Base-by-base conservation (phyloP, 2,113 vertebrate genomes). In the Regulus satrapa region DNA sequence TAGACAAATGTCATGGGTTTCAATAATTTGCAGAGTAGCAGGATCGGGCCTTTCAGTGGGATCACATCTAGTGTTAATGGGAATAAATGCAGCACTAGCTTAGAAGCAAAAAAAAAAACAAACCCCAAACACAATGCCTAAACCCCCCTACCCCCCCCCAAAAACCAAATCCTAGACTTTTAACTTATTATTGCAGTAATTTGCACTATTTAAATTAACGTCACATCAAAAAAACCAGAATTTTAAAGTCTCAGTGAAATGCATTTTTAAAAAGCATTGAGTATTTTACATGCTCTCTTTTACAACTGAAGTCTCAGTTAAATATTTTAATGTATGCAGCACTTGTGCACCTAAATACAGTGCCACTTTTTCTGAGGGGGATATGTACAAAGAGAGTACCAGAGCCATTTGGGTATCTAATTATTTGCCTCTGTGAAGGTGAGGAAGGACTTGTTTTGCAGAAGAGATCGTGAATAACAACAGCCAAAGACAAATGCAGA, bases 1-100 rank as follows among this genome's bases (percentile, higher is more conserved):
- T 19, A 94, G 93, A 80, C 89, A 92, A 17, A 98, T 69, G 67
- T 98, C 96, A 84, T 89, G 83, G 31, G 95, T 72, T 72, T 88
- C 49, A 41, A 92, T 10, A 52, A 61, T 92, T 8, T 92, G 92
- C 52, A 91, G 17, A 71, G 82, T 3, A 89, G 34, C 34, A 62
- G 81, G 74, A 72, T 97, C 66, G 82, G 83, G 74, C 61, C 52
- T 97, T 76, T 86, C 41, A 68, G 25, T 0, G 3, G 46, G 72
- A 61, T 31, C 24, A 12, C 54, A 94, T 32, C 93, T 96, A 88
- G 69, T 71, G 63, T 67, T 96, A 95, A 32, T 7, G 40, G 66
- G 23, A 96, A 91, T 48, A 96, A 54, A 89, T 15, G 19, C 32
- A 84, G 14, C 6, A 56, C 3, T 16, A 56, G 7, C 18, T 86